Percentiles rank a stretch among this genome's conserved stretches.
phyloP scores from a whole-genome alignment of 2,888 invertebrate genomes.

The Dexiosoma caninum region DNA sequence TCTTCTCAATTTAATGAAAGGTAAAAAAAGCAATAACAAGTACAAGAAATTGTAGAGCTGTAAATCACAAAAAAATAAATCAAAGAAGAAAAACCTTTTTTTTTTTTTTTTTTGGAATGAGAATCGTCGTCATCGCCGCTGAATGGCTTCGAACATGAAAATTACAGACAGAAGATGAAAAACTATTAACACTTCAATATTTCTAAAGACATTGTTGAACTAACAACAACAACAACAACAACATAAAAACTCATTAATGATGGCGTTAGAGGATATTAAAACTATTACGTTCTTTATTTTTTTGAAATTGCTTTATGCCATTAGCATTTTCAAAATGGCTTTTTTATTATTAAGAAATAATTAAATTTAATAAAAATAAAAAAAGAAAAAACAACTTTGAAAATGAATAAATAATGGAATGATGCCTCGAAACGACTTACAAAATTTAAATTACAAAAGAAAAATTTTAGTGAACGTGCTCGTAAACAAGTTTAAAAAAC shows the following conservation, averaged over 20 bases:
- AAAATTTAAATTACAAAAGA: constrained; percentile 21
- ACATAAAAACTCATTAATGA: constrained; percentile 53
- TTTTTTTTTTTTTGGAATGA: too few relatives aligned
- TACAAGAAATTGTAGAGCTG: constrained; percentile 19
- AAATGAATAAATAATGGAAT: constrained; percentile 33
- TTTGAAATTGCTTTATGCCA: constrained; percentile 6
- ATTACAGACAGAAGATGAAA: constrained; percentile 49
- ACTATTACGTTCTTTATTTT: constrained; percentile 36
- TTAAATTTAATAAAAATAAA: constrained; percentile 41
- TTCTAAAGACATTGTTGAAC: constrained; percentile 47
- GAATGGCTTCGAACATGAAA: constrained; percentile 41
- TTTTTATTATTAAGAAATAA: constrained; percentile 50
- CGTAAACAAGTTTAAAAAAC: background rate
- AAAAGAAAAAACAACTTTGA: constrained; percentile 7
- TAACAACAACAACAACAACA: constrained; percentile 30
- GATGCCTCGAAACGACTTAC: constrained; percentile 12
- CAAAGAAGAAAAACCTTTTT: constrained; percentile 32
- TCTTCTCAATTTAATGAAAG: constrained; percentile 30
- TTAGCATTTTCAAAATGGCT: constrained; percentile 39
- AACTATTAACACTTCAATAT: constrained; percentile 63
- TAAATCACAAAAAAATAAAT: constrained; percentile 43
- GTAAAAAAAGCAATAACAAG: constrained; percentile 5
- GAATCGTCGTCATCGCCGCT: background rate
- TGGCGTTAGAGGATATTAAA: constrained; percentile 56
- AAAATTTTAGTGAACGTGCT: background rate